Conservation (phyloP, 2,888 invertebrate species). For the Tridacna crocea region DNA sequence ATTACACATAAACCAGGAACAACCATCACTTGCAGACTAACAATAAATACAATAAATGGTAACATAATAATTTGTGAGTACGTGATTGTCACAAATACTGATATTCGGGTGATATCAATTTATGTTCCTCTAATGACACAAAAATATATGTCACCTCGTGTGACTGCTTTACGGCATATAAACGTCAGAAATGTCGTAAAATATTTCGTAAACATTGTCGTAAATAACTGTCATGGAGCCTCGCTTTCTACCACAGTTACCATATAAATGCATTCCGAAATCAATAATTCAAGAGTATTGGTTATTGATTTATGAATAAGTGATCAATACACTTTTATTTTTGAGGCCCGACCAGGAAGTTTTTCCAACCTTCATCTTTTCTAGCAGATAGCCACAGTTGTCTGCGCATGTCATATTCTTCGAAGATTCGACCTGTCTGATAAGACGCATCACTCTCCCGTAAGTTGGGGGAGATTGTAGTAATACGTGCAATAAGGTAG, state of each 20-base stretch:
- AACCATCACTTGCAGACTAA: too few relatives aligned
- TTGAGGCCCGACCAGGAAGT: not conserved
- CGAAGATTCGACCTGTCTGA: too few relatives aligned
- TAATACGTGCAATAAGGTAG: too few relatives aligned
- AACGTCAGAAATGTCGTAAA: not conserved
- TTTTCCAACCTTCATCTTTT: not conserved
- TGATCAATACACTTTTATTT: not conserved
- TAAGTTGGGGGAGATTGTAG: too few relatives aligned
- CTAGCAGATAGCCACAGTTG: too few relatives aligned
- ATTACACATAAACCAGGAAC: too few relatives aligned
- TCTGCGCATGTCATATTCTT: too few relatives aligned
- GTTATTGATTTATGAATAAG: constrained; percentile 9
- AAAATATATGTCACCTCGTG: constrained; percentile 23
- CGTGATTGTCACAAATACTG: not conserved
- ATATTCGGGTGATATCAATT: too few relatives aligned
- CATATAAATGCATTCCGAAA: constrained; percentile 4
- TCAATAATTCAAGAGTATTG: constrained; percentile 14
- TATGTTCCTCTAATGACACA: not conserved
- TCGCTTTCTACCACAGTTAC: constrained; percentile 1
- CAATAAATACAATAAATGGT: too few relatives aligned
- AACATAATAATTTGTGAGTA: too few relatives aligned
- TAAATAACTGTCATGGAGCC: constrained; percentile 26
- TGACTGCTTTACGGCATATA: constrained; percentile 18
- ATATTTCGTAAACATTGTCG: constrained; percentile 27
- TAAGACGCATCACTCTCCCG: too few relatives aligned